Evolutionary conservation across 2,888 invertebrate species (phyloP).

Genomic region (Synergus itoensis): DNA sequence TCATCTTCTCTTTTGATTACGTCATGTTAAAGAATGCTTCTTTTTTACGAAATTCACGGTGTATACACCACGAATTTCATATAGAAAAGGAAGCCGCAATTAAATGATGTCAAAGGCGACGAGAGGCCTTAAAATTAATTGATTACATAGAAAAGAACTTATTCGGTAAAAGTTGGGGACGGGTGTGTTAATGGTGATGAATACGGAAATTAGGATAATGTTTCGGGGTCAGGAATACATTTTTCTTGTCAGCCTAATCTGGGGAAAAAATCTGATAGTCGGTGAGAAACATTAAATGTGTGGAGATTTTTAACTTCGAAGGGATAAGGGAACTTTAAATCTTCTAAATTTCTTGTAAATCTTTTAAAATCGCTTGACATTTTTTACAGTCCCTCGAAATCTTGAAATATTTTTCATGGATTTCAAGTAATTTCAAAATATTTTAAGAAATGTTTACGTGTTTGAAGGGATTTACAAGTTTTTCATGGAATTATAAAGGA

Average conservation of each 20-base stretch:
- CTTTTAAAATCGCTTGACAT: too few relatives aligned
- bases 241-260: neutral
- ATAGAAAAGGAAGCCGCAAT: neutral
- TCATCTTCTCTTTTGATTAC: neutral
- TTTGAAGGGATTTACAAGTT: too few relatives aligned
- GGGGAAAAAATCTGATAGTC: slow-evolving; percentile 4
- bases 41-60: neutral
- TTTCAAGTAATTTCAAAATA: too few relatives aligned
- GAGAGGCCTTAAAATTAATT: neutral
- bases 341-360: too few relatives aligned
- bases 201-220: slow-evolving; percentile 4
- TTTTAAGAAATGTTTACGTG: too few relatives aligned
- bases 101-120: neutral
- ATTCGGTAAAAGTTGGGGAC: neutral
- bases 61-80: too few relatives aligned
- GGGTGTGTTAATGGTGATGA: slow-evolving; percentile 20
- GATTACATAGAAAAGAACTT: neutral
- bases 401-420: too few relatives aligned
- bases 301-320: neutral
- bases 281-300: neutral
- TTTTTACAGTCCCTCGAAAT: too few relatives aligned
- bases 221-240: neutral
- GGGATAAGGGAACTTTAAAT: too few relatives aligned
- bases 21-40: neutral
- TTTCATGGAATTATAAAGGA: too few relatives aligned